Evolutionary conservation across 2,888 invertebrate genomes (phyloP), one percentile per base, ranked within the genome.

Genomic region (Phortica okadai): DNA sequence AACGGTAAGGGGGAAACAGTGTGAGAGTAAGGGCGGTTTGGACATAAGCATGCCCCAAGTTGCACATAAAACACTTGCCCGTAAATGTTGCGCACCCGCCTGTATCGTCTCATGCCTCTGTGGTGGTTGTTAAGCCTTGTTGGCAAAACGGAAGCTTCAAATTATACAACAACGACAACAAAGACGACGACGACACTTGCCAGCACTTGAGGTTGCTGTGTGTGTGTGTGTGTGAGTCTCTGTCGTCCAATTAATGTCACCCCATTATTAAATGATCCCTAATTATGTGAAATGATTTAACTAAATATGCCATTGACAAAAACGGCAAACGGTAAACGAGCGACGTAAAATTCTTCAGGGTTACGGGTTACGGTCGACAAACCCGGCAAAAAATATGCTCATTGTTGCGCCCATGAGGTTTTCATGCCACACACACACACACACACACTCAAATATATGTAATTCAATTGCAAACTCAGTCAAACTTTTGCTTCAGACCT

Each of bases 191-290:
- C 75, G 59, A 73, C 75, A 73, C 69, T 44, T 50, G 21, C 11
- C 14, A 6, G 54, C 59, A 42, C 25, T 56, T 59, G 77, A 62
- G 75, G 33, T 25, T 44, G 56, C 42, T 74, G 74, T 75, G 76
- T 76, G 77, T 54, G 75, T 73, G 74, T 69, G 59, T 75, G 58
- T 73, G 74, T 77, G 70, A 81, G 82, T 82, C 62, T 62, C 62
- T 25, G 62, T 54, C 70, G 50, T 88, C 88, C 90, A 90, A 91
- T 91, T 91, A 91, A 91, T 91, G 90, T 91, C 91, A 91, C 91
- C 91, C 91, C 89, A 91, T 91, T 91, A 90, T 89, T 89, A 91
- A 91, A 90, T 90, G 90, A 91, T 90, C 89, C 91, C 90, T 91
- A 91, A 91, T 91, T 91, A 91, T 90, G 90, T 90, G 89, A 90